Base-by-base conservation (phyloP, 2,113 vertebrate species). In the Formicarius rufipectus region DNA sequence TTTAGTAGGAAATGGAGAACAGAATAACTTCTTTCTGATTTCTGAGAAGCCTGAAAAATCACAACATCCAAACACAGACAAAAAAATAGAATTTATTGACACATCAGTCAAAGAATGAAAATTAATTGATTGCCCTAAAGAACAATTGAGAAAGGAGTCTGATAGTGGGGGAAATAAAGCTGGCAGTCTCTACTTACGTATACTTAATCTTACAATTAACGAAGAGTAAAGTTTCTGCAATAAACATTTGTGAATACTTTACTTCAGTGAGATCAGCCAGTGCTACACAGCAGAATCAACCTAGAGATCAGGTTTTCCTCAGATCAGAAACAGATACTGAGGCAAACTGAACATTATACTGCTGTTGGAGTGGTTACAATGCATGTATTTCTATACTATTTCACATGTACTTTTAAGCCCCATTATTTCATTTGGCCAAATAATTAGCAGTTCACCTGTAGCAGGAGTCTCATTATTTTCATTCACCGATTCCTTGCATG, bases 401-500 rank as follows among this genome's bases (percentile, higher is more conserved):
- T 59, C 27, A 72, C n/a, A 42, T 10, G 21, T 13, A 75, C 13
- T 89, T 52, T 73, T 62, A 79, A 42, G n/a, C 14, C 12, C 55
- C 24, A 9, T 33, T 49, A 73, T 42, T 62, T 45, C 10, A 53
- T 50, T 42, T 47, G 11, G 59, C 4, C 23, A 86, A 94, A 71
- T 30, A 83, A 80, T 69, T 30, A 88, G 71, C 33, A 67, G 14
- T 25, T 96, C 49, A 95, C 91, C 96, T 93, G 90, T 18, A 84
- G 71, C 10, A 73, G 59, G 12, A 83, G 97, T 64, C 49, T 78
- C 96, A 45, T 50, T 97, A 44, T 49, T 97, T 78, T 89, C 96
- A 92, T 83, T 97, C 97, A 97, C 98, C 95, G 98, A 95, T 89
- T 98, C 98, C 79, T 98, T 98, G 42, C 97, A n/a, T 17, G 98